Evolutionary conservation across 1,140 invertebrate genomes (phyloP), one percentile per base, ranked within the genome.

Genomic region (Eupristina koningsbergeri): DNA sequence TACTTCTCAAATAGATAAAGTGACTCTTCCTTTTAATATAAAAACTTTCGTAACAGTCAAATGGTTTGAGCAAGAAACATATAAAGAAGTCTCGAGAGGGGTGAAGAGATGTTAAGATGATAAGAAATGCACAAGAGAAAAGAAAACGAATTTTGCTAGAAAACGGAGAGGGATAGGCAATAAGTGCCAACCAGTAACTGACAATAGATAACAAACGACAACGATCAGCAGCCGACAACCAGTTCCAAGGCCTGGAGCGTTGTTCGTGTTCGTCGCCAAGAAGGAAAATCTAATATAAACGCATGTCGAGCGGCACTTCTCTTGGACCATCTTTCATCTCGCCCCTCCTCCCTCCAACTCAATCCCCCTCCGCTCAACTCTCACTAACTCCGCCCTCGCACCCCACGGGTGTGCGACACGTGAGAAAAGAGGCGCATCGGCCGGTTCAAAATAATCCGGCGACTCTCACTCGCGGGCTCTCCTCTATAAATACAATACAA

Each of bases 401-500:
- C 26, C 39, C 26, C 74, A 6, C 50, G 53, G 61, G 22, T 13
- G 71, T 74, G 45, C 45, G 50, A 61, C 80, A 81, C 75, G 71
- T 81, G 74, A 83, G 61, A 63, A 61, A 73, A 47, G 58, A 67
- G 45, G 73, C 80, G 31, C 53, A 67, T 76, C 81, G 61, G 87
- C 87, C 74, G 85, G 90, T 92, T 92, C 78, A 89, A 92, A 92
- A 92, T 92, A 92, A 92, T 92, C 87, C 87, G 89, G 88, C 90
- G 50, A 47, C 64, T 73, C 47, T 41, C 76, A 39, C 47, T 39
- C 64, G n/a, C 36, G 47, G 31, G 69, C 77, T 80, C 69, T 36
- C 29, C 84, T 92, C 92, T 93, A 93, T 92, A 93, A 93, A 93
- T 93, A 93, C 91, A 92, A 93, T 91, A 88, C 89, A 90, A 90